Evolutionary conservation across 2,888 invertebrate genomes (phyloP).

Genomic region (Caenorhabditis macrosperma): DNA sequence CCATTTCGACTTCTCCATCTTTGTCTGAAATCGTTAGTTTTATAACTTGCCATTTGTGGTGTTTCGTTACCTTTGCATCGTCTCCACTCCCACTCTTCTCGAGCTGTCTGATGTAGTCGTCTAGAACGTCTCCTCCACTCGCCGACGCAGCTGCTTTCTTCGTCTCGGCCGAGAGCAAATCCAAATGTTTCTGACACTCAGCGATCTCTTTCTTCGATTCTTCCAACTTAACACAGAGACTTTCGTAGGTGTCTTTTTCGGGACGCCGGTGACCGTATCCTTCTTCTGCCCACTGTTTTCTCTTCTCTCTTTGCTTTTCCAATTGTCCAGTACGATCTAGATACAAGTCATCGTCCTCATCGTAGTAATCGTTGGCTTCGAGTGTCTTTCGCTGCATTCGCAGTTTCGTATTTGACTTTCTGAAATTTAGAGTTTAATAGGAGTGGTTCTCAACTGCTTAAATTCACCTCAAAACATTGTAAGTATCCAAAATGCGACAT

Average conservation of each 20-base stretch:
- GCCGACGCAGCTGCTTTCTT: slow-evolving; percentile 8
- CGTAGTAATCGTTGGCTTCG: slow-evolving; percentile 88
- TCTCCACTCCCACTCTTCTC: slow-evolving; percentile 54
- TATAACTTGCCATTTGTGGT: not conserved
- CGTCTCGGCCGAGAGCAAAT: slow-evolving; percentile 37
- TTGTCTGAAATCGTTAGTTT: slow-evolving; percentile 62
- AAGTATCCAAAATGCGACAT: slow-evolving; percentile 91
- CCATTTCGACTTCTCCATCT: slow-evolving; percentile 70
- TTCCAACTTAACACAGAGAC: slow-evolving; percentile 61
- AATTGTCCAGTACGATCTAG: slow-evolving; percentile 94
- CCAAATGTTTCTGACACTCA: slow-evolving; percentile 63
- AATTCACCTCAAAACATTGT: slow-evolving; percentile 85
- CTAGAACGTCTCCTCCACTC: slow-evolving; percentile 56
- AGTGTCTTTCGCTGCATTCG: slow-evolving; percentile 65
- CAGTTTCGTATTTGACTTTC: slow-evolving; percentile 56
- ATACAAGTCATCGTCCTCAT: slow-evolving; percentile 95
- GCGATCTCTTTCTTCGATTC: slow-evolving; percentile 57
- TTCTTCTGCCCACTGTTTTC: slow-evolving; percentile 84
- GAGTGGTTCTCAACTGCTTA: too few species aligned
- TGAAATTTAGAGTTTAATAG: too few species aligned
- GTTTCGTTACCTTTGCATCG: slow-evolving; percentile 59
- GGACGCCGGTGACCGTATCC: slow-evolving; percentile 28
- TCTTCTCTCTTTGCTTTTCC: slow-evolving; percentile 88
- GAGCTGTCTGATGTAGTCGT: slow-evolving; percentile 66
- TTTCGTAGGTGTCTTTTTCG: slow-evolving; percentile 67